phyloP scores from a whole-genome alignment of 2,113 vertebrate species.

The Tragulus kanchil region DNA sequence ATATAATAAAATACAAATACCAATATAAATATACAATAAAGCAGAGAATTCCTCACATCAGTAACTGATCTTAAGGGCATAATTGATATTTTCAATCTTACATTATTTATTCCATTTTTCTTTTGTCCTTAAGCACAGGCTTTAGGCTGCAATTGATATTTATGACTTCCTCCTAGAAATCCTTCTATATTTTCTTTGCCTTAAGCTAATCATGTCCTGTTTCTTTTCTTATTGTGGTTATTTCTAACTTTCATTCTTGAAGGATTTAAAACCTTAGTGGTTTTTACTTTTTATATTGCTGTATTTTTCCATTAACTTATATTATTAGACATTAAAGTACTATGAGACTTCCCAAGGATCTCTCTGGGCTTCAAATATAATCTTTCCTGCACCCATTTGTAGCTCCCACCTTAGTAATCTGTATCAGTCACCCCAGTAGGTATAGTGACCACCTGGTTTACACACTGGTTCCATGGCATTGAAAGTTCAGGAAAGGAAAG shows the following conservation, averaged over 20 bases:
- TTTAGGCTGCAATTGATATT: not conserved
- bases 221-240: not conserved
- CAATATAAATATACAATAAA: not conserved
- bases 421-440: not conserved
- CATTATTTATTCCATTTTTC: not conserved
- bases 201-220: not conserved
- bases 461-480: not conserved
- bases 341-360: not conserved
- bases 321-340: not conserved
- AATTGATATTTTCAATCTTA: not conserved
- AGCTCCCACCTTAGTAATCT: not conserved
- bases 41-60: not conserved
- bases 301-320: not conserved
- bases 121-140: not conserved
- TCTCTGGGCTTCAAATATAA: not conserved
- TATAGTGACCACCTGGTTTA: not conserved
- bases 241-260: not conserved
- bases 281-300: not conserved
- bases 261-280: not conserved
- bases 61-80: not conserved
- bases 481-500: not conserved
- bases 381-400: not conserved
- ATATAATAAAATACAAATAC: not conserved
- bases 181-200: not conserved
- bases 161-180: not conserved